These are phyloP conservation scores for Meiosimyza platycephala DNA, from an alignment of 2,888 invertebrate species.

Conservation along the genomic window DNA sequence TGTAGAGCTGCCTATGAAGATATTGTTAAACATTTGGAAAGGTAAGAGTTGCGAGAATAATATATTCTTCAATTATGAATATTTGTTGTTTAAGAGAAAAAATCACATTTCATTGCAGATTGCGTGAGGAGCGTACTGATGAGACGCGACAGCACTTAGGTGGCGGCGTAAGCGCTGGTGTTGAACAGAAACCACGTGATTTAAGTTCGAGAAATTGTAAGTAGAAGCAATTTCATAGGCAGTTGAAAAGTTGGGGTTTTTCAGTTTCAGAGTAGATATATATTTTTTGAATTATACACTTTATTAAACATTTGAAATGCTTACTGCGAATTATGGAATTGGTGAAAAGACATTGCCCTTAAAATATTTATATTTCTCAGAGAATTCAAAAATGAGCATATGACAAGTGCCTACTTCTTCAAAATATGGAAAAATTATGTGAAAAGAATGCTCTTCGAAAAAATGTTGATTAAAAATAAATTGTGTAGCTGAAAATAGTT, in stretches of 20 bases:
- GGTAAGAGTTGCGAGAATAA: conserved; percentile 72
- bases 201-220: conserved; percentile 89
- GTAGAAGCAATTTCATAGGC: conserved; percentile 51
- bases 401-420: too few relatives aligned
- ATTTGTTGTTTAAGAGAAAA: conserved; percentile 23
- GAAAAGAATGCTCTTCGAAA: too few relatives aligned
- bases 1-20: conserved; percentile 95
- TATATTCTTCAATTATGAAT: neutral
- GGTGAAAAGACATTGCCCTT: too few relatives aligned
- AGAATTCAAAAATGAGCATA: too few relatives aligned
- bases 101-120: conserved; percentile 68
- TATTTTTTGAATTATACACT: too few relatives aligned
- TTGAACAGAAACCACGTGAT: conserved; percentile 86
- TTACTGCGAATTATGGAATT: too few relatives aligned
- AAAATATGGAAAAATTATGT: too few relatives aligned
- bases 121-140: conserved; percentile 88
- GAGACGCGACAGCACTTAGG: conserved; percentile 80
- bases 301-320: too few relatives aligned
- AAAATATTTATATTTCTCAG: too few relatives aligned
- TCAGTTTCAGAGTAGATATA: neutral
- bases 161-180: conserved; percentile 66
- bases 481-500: too few relatives aligned
- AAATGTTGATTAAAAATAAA: too few relatives aligned
- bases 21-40: conserved; percentile 94
- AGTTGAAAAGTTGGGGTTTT: neutral